Evolutionary conservation across 2,797 vertebrate genomes (phyloP).

Genomic region (Artibeus jamaicensis): DNA sequence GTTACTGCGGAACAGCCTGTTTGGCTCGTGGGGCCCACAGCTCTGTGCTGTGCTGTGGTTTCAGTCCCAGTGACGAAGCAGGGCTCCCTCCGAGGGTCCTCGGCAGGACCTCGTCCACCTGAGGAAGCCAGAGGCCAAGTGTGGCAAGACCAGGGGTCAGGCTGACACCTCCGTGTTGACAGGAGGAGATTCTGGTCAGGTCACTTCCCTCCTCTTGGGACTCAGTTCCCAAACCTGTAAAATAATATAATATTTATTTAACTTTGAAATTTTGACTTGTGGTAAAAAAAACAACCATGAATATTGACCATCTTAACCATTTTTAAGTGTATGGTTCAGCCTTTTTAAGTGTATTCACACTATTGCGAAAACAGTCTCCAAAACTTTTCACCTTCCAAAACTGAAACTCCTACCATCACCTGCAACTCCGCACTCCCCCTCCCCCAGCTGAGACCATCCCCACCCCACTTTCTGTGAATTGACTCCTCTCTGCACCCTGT

Average conservation of each 20-base stretch:
- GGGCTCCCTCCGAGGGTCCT: not conserved
- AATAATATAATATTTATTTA: not conserved
- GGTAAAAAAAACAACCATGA: not conserved
- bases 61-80: no score
- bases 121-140: not conserved
- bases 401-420: not conserved
- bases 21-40: not conserved
- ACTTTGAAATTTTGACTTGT: not conserved
- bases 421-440: not conserved
- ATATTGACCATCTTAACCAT: not conserved
- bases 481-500: no score
- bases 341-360: no score
- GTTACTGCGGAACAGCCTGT: not conserved
- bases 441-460: not conserved
- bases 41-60: not conserved
- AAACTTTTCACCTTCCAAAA: no score
- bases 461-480: no score
- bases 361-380: no score
- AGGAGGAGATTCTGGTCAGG: not conserved
- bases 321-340: not conserved
- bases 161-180: not conserved
- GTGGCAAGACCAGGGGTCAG: not conserved
- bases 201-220: not conserved
- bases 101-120: not conserved
- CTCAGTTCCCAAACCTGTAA: not conserved